A percentile compares a stretch with the other conserved stretches of the same genome.
Evolutionary conservation across 2,113 vertebrate species (phyloP).

Genomic region (Pipa parva): DNA sequence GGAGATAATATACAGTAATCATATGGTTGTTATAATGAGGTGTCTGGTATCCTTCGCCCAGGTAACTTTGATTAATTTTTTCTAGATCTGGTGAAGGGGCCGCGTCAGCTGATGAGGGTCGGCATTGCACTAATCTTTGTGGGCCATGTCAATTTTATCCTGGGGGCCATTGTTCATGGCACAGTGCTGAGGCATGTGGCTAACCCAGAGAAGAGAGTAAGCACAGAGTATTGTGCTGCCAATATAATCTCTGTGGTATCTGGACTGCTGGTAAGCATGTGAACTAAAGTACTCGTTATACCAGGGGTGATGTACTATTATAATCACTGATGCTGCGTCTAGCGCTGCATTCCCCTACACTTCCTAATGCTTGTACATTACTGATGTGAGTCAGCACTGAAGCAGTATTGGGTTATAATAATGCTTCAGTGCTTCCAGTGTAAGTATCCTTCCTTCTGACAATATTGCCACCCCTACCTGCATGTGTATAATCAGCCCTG

Average conservation of each 20-base stretch:
- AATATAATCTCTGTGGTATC: slow-evolving; percentile 86
- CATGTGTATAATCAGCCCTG: too few relatives aligned
- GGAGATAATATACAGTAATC: background rate
- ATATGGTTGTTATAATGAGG: background rate
- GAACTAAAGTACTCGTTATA: too few relatives aligned
- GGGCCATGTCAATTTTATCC: slow-evolving; percentile 81
- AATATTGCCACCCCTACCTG: too few relatives aligned
- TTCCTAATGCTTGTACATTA: too few relatives aligned
- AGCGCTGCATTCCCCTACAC: too few relatives aligned
- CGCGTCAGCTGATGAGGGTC: slow-evolving; percentile 71
- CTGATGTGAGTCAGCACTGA: too few relatives aligned
- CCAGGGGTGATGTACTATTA: too few relatives aligned
- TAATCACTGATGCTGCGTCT: too few relatives aligned
- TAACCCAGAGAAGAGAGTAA: slow-evolving; percentile 63
- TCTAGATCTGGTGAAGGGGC: slow-evolving; percentile 67
- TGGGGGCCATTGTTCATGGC: slow-evolving; percentile 87
- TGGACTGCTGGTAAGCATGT: slow-evolving; percentile 81
- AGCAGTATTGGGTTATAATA: too few relatives aligned
- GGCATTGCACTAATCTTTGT: slow-evolving; percentile 80
- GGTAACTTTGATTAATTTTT: background rate
- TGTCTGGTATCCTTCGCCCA: background rate
- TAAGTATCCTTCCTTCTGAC: too few relatives aligned
- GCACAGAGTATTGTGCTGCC: slow-evolving; percentile 71
- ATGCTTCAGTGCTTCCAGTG: too few relatives aligned
- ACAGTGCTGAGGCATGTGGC: slow-evolving; percentile 82